Conservation (phyloP, 2,113 vertebrate genomes). For the Phylloscopus trochilus region DNA sequence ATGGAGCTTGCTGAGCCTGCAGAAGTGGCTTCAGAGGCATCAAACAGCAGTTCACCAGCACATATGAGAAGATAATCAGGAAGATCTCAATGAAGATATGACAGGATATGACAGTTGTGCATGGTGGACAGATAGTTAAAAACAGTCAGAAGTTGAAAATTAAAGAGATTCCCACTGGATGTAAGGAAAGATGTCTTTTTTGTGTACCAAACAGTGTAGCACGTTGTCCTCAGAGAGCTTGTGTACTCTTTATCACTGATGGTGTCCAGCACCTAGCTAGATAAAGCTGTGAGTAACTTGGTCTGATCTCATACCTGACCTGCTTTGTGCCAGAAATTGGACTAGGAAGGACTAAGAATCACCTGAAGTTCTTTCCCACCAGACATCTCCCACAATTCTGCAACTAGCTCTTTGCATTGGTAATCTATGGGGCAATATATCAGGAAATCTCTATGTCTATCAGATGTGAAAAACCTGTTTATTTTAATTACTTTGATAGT, state of each 20-base stretch:
- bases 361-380: background rate
- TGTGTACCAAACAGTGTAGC: fast-evolving
- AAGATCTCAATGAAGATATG: background rate
- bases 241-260: background rate
- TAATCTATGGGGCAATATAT: background rate
- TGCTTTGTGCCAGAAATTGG: background rate
- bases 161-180: background rate
- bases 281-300: background rate
- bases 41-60: background rate
- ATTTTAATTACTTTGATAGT: background rate
- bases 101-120: background rate
- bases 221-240: background rate
- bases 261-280: background rate
- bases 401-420: background rate
- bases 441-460: background rate
- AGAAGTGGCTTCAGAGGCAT: background rate
- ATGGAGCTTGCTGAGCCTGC: background rate
- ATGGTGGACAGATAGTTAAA: background rate
- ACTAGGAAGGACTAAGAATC: background rate
- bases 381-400: background rate
- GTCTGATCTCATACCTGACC: background rate
- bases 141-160: background rate
- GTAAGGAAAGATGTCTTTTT: background rate
- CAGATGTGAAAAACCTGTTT: background rate
- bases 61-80: background rate